Percentiles rank a stretch among this genome's conserved stretches.
These are phyloP conservation scores for Phrynocephalus versicolor DNA, from an alignment of 2,113 vertebrate species.

Conservation along the genomic window DNA sequence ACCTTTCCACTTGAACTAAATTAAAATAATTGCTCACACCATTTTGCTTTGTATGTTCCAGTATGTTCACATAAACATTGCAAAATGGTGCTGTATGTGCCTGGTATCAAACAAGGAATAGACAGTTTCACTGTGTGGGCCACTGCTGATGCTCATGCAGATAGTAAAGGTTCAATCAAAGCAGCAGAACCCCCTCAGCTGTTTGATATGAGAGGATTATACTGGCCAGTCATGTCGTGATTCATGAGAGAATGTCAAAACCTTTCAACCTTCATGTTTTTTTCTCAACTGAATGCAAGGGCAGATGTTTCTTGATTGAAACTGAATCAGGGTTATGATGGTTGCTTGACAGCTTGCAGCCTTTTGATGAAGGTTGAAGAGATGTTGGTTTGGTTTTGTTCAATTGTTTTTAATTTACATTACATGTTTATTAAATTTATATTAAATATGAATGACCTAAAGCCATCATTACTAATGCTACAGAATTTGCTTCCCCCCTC, in stretches of 20 bases:
- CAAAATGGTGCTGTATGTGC: too few relatives aligned
- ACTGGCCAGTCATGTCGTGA: constrained; percentile 23
- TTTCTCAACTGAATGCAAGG: neutral
- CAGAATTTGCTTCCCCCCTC: too few relatives aligned
- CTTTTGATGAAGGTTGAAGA: neutral
- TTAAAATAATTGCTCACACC: neutral
- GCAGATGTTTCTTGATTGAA: constrained; percentile 1
- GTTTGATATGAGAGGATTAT: neutral
- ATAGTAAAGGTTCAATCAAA: constrained; percentile 26
- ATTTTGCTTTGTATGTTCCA: neutral
- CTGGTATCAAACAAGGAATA: constrained; percentile 23
- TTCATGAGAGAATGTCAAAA: constrained; percentile 27
- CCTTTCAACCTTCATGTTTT: neutral
- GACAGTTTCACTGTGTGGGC: constrained; percentile 17
- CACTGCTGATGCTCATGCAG: neutral
- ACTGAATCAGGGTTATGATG: constrained; percentile 3
- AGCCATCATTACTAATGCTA: too few relatives aligned
- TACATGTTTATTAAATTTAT: neutral
- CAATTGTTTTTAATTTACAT: neutral
- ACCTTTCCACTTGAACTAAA: neutral
- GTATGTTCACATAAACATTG: neutral
- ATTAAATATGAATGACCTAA: too few relatives aligned
- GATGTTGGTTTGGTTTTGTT: neutral
- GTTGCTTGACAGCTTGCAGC: neutral
- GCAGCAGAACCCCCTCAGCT: constrained; percentile 31